A percentile compares a stretch with the other conserved stretches of the same genome.
Conservation (phyloP, 2,113 vertebrate species). For the Lanius collurio region DNA sequence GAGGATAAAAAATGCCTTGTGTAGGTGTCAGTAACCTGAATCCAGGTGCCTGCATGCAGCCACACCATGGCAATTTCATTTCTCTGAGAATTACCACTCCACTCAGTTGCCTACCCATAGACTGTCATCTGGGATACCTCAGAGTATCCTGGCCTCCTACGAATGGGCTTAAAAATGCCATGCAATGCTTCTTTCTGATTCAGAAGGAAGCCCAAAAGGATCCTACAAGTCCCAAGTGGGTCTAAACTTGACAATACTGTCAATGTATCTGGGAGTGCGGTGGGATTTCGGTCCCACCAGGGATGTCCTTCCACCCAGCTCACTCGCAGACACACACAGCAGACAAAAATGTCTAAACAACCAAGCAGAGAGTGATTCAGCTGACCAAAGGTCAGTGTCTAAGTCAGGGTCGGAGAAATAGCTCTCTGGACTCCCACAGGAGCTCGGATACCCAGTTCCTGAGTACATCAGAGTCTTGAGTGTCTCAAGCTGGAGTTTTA, state of each 20-base stretch:
- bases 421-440: neutral
- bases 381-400: neutral
- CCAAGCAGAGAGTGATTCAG: neutral
- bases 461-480: neutral
- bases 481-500: neutral
- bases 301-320: neutral
- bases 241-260: neutral
- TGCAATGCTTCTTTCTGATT: neutral
- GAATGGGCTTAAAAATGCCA: neutral
- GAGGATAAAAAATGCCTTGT: neutral
- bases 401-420: neutral
- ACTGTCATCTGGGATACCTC: neutral
- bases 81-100: neutral
- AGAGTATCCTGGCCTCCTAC: neutral
- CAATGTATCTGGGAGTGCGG: neutral
- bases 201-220: neutral
- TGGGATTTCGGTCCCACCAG: neutral
- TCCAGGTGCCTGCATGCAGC: neutral
- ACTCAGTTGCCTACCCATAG: neutral
- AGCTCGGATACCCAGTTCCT: neutral
- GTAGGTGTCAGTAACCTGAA: neutral
- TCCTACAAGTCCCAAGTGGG: fast-evolving
- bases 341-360: neutral
- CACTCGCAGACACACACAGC: neutral
- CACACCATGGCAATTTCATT: fast-evolving